Conservation (phyloP, 2,113 vertebrate species). For the Heterocephalus glaber region DNA sequence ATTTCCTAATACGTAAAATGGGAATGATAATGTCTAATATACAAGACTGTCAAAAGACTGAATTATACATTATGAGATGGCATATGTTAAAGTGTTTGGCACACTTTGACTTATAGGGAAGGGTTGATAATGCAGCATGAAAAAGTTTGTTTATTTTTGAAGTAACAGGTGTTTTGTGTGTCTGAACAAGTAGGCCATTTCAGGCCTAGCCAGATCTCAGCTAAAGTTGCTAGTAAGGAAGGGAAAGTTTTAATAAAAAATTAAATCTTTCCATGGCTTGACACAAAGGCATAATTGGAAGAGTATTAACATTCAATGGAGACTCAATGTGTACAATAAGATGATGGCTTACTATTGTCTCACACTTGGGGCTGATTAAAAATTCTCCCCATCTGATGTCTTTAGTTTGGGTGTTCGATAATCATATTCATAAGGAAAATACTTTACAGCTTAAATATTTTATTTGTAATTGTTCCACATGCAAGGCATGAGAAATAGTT, state of each 20-base stretch:
- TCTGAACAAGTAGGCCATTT: background rate
- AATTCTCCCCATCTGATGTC: background rate
- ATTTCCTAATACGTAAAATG: constrained; percentile 12
- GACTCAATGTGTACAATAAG: background rate
- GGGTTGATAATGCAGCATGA: background rate
- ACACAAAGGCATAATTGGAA: background rate
- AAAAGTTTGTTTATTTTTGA: constrained; percentile 35
- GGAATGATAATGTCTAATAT: background rate
- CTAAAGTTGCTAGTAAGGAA: background rate
- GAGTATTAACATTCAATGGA: background rate
- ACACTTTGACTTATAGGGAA: background rate
- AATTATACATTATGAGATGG: background rate
- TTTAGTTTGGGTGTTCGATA: background rate
- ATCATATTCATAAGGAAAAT: constrained; percentile 13
- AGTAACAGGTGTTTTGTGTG: background rate
- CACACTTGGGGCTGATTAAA: background rate
- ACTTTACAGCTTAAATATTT: background rate
- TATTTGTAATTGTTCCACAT: background rate
- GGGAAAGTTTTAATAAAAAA: background rate
- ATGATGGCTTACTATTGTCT: background rate
- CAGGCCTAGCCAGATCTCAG: background rate
- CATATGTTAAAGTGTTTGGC: background rate
- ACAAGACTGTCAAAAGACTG: background rate
- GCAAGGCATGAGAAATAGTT: background rate
- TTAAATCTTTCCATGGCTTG: background rate